Evolutionary conservation across 2,113 vertebrate genomes (phyloP), one percentile per base, ranked within the genome.

Genomic region (Mionectes macconnelli): DNA sequence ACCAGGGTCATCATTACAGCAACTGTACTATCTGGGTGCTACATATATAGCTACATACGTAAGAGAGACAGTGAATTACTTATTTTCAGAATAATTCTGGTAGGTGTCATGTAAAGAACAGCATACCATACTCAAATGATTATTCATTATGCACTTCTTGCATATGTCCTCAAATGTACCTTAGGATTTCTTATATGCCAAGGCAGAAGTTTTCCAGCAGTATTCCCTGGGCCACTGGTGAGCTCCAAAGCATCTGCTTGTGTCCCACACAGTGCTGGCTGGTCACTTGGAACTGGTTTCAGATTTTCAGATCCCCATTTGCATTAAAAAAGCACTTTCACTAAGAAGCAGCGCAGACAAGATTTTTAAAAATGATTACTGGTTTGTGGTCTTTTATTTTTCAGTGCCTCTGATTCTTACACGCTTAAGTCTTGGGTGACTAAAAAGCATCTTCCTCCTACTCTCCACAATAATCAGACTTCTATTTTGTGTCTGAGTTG

Each of bases 321-420:
- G 90, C 87, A 96, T 95, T 90, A 90, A 59, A 95, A 97, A 95
- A 90, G 82, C 68, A 74, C 45, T 69, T 95, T 72, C 39, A 67
- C 52, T 59, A 74, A 67, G 59, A 85, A 94, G 82, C 13, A 60
- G 33, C 6, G 9, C 66, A 80, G 55, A 76, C 47, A 56, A 90
- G 53, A 37, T 75, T 88, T 90, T 68, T 84, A 88, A 88, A 78
- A 85, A 86, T 47, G 24, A 78, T 72, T 74, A 63, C 45, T 74
- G 63, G 24, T 60, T 83, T 70, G 22, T 31, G 40, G 31, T 37
- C 35, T 93, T 90, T 69, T 52, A 47, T 87, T 81, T 84, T 91
- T 91, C 33, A 73, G 20, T 85, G 66, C 53, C 62, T 92, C 84
- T 89, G 77, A 62, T 79, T 96, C 86, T 60, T 75, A 35, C 67